These are phyloP conservation scores for Pammene aurita DNA, from an alignment of 2,888 invertebrate species.

Conservation along the genomic window DNA sequence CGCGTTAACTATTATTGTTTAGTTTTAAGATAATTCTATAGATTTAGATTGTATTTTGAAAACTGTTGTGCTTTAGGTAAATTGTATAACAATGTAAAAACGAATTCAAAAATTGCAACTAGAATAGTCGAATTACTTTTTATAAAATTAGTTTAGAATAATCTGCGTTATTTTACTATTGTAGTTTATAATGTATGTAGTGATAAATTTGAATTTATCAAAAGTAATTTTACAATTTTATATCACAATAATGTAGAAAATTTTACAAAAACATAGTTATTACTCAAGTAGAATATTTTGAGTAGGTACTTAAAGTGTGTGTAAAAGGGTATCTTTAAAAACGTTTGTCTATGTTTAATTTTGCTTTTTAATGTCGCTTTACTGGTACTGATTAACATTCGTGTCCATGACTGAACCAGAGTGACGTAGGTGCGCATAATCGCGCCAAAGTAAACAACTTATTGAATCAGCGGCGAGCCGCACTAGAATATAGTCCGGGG, in stretches of 20 bases:
- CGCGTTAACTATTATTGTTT: conserved; percentile 68
- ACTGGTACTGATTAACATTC: conserved; percentile 62
- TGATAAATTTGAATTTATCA: conserved; percentile 63
- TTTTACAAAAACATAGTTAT: conserved; percentile 54
- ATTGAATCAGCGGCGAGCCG: conserved; percentile 50
- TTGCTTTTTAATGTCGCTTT: conserved; percentile 77
- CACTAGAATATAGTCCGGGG: conserved; percentile 55
- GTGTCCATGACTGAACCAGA: conserved; percentile 77
- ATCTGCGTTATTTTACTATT: conserved; percentile 55
- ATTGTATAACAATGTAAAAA: conserved; percentile 43
- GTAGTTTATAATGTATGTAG: conserved; percentile 71
- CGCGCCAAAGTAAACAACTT: conserved; percentile 47
- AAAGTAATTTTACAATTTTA: conserved; percentile 50
- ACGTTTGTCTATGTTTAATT: conserved; percentile 57
- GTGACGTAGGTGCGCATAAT: conserved; percentile 43
- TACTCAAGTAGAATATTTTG: conserved; percentile 57
- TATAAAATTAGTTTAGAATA: conserved; percentile 62
- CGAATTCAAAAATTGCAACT: conserved; percentile 48
- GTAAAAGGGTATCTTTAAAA: conserved; percentile 32
- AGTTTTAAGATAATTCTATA: conserved; percentile 64
- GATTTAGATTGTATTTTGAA: conserved; percentile 61
- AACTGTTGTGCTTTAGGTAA: conserved; percentile 70
- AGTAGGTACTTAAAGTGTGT: conserved; percentile 59
- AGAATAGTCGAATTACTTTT: conserved; percentile 57
- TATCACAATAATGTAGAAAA: conserved; percentile 59